Evolutionary conservation across 2,113 vertebrate species (phyloP).

Genomic region (Mystacornis crossleyi): DNA sequence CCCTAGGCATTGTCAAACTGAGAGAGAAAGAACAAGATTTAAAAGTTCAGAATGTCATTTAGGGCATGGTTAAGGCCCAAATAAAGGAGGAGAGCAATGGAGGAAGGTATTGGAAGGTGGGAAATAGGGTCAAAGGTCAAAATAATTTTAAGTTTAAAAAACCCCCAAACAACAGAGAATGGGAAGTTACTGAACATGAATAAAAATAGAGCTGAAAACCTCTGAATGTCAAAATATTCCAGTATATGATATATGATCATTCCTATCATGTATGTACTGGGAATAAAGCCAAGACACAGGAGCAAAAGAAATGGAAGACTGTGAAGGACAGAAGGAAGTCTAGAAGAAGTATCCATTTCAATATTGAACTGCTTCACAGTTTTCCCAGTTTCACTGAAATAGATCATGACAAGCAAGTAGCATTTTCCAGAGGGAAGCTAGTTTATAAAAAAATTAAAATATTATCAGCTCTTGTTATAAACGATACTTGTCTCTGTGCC

Average conservation of each 20-base stretch:
- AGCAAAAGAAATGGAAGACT: background rate
- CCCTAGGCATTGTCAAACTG: background rate
- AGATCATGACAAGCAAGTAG: background rate
- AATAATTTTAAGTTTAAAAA: background rate
- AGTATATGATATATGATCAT: background rate
- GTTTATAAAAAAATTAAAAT: background rate
- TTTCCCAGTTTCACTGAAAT: background rate
- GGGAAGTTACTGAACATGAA: background rate
- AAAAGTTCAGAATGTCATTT: background rate
- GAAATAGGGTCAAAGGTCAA: background rate
- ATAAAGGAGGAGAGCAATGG: background rate
- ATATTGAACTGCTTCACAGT: background rate
- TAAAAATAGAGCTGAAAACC: background rate
- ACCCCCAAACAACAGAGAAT: accelerated
- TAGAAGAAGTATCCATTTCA: background rate
- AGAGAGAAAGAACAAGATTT: background rate
- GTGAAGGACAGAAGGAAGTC: background rate
- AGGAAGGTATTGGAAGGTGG: background rate
- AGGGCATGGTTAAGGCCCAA: background rate
- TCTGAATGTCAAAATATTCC: background rate
- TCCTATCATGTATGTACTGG: accelerated
- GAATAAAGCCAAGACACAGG: background rate
- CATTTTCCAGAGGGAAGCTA: background rate
- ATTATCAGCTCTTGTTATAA: background rate
- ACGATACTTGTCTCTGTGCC: background rate